Evolutionary conservation across 2,113 vertebrate genomes (phyloP), one percentile per base, ranked within the genome.

Genomic region (Rhagologus leucostigma): DNA sequence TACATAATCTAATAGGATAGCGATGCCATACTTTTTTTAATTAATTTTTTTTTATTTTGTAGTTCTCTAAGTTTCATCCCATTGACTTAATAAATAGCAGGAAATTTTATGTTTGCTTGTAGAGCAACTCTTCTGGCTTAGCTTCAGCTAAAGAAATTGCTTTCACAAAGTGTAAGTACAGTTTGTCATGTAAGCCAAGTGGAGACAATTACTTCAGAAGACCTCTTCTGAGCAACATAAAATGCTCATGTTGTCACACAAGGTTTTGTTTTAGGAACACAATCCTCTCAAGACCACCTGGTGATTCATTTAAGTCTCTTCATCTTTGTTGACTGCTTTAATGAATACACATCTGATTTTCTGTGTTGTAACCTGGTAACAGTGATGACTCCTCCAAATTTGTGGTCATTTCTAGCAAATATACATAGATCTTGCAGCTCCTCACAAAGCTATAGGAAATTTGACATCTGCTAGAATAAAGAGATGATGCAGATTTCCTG

Each of bases 11-110:
- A 80, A 46, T 27, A 41, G 3, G 23, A n/a, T 63, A 41, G 17
- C 9, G 63, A 41, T 32, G 30, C 2, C 14, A 23, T 8, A 67
- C 2, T 1, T 13, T 62, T 13, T 6, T 1, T n/a, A 5, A 1
- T 5, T 11, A 49, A 14, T 55, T n/a, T 23, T 55, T 50, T 20
- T 4, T 6, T n/a, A 32, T 30, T 71, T 68, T 84, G 5, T 33
- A 77, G 6, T 42, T 46, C 46, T 46, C 46, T 21, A 21, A 23
- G 3, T 69, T 49, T 84, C 20, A 50, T 87, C 5, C 4, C 11
- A 29, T 24, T 47, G 29, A 68, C 5, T 77, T 67, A 17, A 87
- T 20, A 63, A 55, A 1, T 16, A 63, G 53, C 11, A 46, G 20
- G 13, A 53, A 19, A 52, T 83, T 59, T 44, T 30, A 44, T 4